Base-by-base conservation (phyloP, 2,888 invertebrate species). In the Himalopsyche kuldschensis region DNA sequence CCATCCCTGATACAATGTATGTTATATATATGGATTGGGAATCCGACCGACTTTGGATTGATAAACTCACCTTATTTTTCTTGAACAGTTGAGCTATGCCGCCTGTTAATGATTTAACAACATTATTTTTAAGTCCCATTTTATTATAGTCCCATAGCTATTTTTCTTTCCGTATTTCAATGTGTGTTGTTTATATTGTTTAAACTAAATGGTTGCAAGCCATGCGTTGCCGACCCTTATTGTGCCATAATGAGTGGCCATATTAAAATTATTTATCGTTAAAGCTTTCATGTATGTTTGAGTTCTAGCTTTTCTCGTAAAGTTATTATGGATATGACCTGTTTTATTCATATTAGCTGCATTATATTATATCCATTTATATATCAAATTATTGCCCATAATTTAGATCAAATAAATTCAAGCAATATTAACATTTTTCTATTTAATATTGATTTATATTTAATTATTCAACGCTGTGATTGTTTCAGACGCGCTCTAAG, bases 61-160 rank as follows among this genome's bases (percentile, higher is more conserved):
- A 32, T 20, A 20, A 78, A 78, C 89, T 89, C 41, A 98, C 95
- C 93, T 99, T 99, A 90, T 99, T 99, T 88, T 99, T 97, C 89
- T 99, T 98, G 90, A 99, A 99, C 24, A 99, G 94, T 90, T 96
- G 96, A 15, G 96, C 99, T 89, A 99, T 99, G 85, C 99, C 99
- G 35, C 98, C 95, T 15, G 99, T 99, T 27, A 99, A 91, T 0
- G 95, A 95, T 89, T 97, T 98, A 0, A 99, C 99, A 47, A 98
- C 96, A 87, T 93, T 94, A 0, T 89, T 88, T 91, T 99, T 99
- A 87, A 97, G 96, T 55, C 93, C 93, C 98, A 99, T 97, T n/a
- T n/a, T n/a, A n/a, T n/a, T n/a, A n/a, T n/a, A n/a, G n/a, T n/a
- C n/a, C n/a, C n/a, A n/a, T n/a, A n/a, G n/a, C n/a, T n/a, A n/a